phyloP scores from a whole-genome alignment of 2,797 vertebrate species.

The Cyprinella venusta region DNA sequence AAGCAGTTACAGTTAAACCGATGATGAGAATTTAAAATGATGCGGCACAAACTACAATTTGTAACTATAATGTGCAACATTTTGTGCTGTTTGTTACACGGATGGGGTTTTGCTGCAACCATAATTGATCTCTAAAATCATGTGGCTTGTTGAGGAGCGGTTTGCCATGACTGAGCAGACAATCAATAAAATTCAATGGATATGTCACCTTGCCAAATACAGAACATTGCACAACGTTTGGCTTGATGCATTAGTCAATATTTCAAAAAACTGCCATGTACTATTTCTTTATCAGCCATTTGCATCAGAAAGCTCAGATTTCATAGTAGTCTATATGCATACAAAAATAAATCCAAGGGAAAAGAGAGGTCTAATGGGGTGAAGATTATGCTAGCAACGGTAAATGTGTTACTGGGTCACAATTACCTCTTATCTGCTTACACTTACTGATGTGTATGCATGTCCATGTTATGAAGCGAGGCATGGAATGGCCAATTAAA shows the following conservation, averaged over 20 bases:
- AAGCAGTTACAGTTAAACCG: background rate
- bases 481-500: constrained; percentile 48
- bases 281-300: background rate
- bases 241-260: constrained; percentile 17
- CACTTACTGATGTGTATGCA: constrained; percentile 5
- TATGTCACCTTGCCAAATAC: constrained; percentile 32
- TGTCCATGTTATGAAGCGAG: constrained; percentile 27
- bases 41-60: background rate
- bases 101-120: background rate
- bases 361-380: background rate
- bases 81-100: background rate
- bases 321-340: background rate
- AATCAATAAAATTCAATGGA: constrained; percentile 33
- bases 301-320: constrained; percentile 6
- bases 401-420: constrained; percentile 24
- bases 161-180: background rate
- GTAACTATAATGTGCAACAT: background rate
- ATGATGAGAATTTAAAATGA: background rate
- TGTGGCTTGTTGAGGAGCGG: background rate
- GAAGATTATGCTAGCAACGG: background rate
- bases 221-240: background rate
- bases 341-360: background rate
- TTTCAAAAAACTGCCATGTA: background rate
- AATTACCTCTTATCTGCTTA: constrained; percentile 31
- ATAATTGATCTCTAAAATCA: background rate